Percentiles rank a stretch among this genome's conserved stretches.
phyloP scores from a whole-genome alignment of 2,888 invertebrate species.

The Tanaodytes sp. region DNA sequence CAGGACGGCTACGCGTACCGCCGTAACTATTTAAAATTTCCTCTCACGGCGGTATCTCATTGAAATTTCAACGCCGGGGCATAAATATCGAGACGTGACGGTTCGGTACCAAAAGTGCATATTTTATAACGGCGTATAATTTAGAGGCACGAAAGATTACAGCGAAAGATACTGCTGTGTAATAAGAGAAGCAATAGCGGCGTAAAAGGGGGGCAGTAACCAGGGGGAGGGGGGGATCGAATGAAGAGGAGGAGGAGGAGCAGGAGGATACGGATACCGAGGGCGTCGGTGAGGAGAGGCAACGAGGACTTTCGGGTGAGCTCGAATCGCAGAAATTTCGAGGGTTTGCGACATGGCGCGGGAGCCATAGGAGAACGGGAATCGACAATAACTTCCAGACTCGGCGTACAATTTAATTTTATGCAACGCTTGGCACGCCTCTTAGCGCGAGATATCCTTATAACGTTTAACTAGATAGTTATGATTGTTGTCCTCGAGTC shows the following conservation, averaged over 20 bases:
- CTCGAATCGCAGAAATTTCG: conserved; percentile 50
- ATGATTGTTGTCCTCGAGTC: conserved; percentile 70
- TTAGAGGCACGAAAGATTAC: conserved; percentile 51
- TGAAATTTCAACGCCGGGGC: conserved; percentile 33
- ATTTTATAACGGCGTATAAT: conserved; percentile 48
- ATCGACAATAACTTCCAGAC: conserved; percentile 72
- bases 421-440: conserved; percentile 73
- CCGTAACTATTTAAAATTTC: conserved; percentile 27
- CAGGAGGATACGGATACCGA: background rate
- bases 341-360: conserved; percentile 52
- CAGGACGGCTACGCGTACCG: background rate
- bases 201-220: background rate
- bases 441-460: conserved; percentile 72
- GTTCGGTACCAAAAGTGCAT: conserved; percentile 41
- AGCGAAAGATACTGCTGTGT: conserved; percentile 50
- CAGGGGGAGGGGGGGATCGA: background rate
- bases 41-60: conserved; percentile 32
- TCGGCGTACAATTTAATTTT: conserved; percentile 73
- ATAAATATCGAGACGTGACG: conserved; percentile 46
- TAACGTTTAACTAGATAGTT: conserved; percentile 73
- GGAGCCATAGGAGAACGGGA: conserved; percentile 61
- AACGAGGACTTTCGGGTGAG: conserved; percentile 23
- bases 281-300: background rate
- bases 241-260: background rate
- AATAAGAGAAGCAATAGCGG: conserved; percentile 52